These are phyloP conservation scores for Paedocypris micromegethes DNA, from an alignment of 2,797 vertebrate species.

Conservation along the genomic window DNA sequence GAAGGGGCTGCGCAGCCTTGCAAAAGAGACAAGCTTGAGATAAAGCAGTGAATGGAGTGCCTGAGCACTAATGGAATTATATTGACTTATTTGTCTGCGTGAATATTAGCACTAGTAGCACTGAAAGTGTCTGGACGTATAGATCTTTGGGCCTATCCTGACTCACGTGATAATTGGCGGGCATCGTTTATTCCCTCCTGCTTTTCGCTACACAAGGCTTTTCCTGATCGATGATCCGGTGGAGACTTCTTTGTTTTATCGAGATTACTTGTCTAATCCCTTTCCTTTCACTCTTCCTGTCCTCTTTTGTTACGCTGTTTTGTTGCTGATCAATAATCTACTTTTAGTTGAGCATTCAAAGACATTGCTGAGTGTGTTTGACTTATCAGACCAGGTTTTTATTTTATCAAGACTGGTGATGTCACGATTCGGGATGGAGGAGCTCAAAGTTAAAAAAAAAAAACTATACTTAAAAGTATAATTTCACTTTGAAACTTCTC, in stretches of 20 bases:
- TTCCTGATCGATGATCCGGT: slow-evolving; percentile 19
- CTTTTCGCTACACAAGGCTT: slow-evolving; percentile 5
- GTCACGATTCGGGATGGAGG: too few relatives aligned
- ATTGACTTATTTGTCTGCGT: slow-evolving; percentile 80
- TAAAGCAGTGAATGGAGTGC: slow-evolving; percentile 34
- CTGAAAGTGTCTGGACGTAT: slow-evolving; percentile 51
- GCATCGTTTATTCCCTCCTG: slow-evolving; percentile 23
- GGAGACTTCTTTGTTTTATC: slow-evolving; percentile 20
- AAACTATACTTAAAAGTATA: too few relatives aligned
- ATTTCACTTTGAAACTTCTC: too few relatives aligned
- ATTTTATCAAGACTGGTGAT: background rate
- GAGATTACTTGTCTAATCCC: slow-evolving; percentile 47
- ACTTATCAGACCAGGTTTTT: slow-evolving; percentile 31
- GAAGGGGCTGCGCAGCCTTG: slow-evolving; percentile 31
- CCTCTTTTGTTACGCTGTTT: slow-evolving; percentile 40
- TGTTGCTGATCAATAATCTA: slow-evolving; percentile 69
- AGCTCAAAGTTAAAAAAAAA: too few relatives aligned
- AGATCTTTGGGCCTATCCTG: slow-evolving; percentile 16
- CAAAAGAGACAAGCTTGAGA: slow-evolving; percentile 5
- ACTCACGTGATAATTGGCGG: slow-evolving; percentile 16
- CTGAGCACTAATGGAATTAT: slow-evolving; percentile 80
- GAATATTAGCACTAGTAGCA: slow-evolving; percentile 73
- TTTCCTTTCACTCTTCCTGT: slow-evolving; percentile 59
- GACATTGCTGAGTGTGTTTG: slow-evolving; percentile 48
- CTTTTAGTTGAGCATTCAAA: slow-evolving; percentile 69